Evolutionary conservation across 1,140 invertebrate species (phyloP).

Genomic region (Schlechtendalia chinensis): DNA sequence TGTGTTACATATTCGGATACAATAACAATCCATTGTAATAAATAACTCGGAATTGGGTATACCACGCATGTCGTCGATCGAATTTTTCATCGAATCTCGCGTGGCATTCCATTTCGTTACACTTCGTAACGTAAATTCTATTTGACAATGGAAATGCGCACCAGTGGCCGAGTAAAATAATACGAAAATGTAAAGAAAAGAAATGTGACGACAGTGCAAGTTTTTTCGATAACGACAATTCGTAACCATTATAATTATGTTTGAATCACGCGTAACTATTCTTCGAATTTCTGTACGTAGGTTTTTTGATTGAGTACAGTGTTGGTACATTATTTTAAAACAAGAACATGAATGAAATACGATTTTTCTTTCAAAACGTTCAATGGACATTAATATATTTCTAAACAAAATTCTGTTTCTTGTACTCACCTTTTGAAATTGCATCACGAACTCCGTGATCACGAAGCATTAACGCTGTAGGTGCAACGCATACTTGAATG

Average conservation of each 20-base stretch:
- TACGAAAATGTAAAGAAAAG: no score
- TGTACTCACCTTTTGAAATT: neutral
- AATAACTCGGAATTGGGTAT: neutral
- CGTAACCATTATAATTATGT: no score
- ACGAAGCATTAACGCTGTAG: constrained; percentile 4
- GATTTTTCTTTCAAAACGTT: neutral
- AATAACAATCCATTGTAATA: neutral
- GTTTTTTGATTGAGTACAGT: neutral
- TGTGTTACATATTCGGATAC: neutral
- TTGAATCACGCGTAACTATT: no score
- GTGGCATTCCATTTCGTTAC: neutral
- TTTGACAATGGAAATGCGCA: no score
- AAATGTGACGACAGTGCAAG: no score
- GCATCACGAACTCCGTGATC: constrained; percentile 27
- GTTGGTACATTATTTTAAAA: neutral
- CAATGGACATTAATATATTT: neutral
- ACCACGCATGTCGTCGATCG: neutral
- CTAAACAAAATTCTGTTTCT: neutral
- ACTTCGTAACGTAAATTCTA: no score
- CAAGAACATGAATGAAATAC: neutral
- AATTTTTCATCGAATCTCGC: neutral
- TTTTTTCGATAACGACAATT: no score
- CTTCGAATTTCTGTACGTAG: no score
- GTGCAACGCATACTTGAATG: neutral
- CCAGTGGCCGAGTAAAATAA: no score